Evolutionary conservation across 1,140 invertebrate genomes (phyloP).

Genomic region (Aphelenchoides besseyi): DNA sequence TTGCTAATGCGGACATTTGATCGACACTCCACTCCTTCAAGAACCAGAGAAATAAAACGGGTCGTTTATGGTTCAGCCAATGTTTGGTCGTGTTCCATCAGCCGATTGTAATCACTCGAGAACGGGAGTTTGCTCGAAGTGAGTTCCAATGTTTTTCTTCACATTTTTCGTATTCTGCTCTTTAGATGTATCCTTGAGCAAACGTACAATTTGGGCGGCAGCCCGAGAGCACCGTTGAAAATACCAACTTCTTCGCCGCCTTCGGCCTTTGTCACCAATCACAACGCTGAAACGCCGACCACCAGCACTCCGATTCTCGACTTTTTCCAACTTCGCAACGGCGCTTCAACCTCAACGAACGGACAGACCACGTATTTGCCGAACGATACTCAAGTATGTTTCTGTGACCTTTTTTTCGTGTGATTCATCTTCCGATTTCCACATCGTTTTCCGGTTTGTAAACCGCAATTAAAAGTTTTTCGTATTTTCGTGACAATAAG

Average conservation of each 20-base stretch:
- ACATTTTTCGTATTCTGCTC: slow-evolving; percentile 16
- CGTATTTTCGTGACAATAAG: no score
- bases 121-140: slow-evolving; percentile 39
- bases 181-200: slow-evolving; percentile 27
- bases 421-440: no score
- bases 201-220: slow-evolving; percentile 33
- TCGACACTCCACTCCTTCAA: no score
- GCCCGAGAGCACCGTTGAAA: slow-evolving; percentile 23
- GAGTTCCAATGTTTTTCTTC: slow-evolving; percentile 26
- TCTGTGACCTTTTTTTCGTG: no score
- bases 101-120: slow-evolving; percentile 38
- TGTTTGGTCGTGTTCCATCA: slow-evolving; percentile 28
- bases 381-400: not conserved
- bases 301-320: slow-evolving; percentile 18
- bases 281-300: slow-evolving; percentile 20
- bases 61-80: slow-evolving; percentile 11
- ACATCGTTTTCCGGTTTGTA: no score
- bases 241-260: not conserved
- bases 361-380: slow-evolving; percentile 11
- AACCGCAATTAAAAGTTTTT: no score
- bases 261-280: slow-evolving; percentile 8
- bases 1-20: no score
- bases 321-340: slow-evolving; percentile 12
- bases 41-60: no score
- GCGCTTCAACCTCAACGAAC: no score